Conservation (phyloP, 2,888 invertebrate species). For the Drosophila differens region DNA sequence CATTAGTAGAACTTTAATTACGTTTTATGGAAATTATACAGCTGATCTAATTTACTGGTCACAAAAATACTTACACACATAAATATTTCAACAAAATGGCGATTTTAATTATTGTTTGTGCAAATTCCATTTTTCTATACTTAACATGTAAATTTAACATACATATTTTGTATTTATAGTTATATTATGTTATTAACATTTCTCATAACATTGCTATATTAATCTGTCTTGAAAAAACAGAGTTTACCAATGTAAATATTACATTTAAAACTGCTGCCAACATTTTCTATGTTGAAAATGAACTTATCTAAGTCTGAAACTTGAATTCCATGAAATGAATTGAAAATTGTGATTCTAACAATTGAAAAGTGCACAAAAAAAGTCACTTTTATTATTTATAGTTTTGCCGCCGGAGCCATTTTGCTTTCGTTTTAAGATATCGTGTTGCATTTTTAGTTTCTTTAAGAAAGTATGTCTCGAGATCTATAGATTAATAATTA, state of each 20-base stretch:
- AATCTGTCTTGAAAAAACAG: neutral
- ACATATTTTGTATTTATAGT: neutral
- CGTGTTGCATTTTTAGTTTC: no score
- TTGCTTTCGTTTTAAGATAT: neutral
- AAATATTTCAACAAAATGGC: neutral
- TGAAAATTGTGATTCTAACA: neutral
- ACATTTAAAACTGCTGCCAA: neutral
- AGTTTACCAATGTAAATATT: neutral
- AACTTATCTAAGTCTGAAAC: neutral
- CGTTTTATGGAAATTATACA: constrained; percentile 47
- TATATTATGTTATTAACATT: neutral
- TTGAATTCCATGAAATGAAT: neutral
- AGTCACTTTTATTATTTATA: neutral
- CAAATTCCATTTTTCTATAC: neutral
- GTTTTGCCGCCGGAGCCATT: neutral
- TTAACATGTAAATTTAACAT: neutral
- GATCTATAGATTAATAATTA: neutral
- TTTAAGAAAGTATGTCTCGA: neutral
- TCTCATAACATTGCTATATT: neutral
- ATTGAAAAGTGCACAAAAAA: neutral
- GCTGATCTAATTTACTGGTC: constrained; percentile 43
- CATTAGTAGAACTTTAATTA: constrained; percentile 52
- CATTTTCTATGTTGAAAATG: neutral
- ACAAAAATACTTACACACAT: neutral
- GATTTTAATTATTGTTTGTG: neutral